Base-by-base conservation (phyloP, 2,888 invertebrate species). In the Eupsilia transversa region DNA sequence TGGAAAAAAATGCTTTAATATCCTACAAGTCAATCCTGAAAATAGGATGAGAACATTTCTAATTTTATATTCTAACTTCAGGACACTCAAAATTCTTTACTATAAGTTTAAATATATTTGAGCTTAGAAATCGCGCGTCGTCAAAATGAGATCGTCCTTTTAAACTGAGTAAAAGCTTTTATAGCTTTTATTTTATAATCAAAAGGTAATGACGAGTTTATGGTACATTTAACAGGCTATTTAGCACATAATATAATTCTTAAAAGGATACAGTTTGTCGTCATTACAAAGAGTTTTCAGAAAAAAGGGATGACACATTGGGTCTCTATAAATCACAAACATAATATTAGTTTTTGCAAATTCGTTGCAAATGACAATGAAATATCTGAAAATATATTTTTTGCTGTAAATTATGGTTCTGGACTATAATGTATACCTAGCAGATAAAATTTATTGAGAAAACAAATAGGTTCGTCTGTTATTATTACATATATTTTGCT, bases 291-390 rank as follows among this genome's bases (percentile, higher is more conserved):
- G 52, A 60, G 43, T 35, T 56, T 27, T 27, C 33, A 33, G 41
- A 68, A 80, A 75, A 77, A 84, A 68, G 27, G 64, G 52, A 67
- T 65, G 74, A 72, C 78, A 64, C 64, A 60, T 69, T 81, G 64
- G 52, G 60, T n/a, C 38, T 33, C 30, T 30, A 80, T 84, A 85
- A 82, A 86, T 86, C 77, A 84, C 52, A 74, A 82, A 69, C 52
- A 72, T 70, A 63, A 64, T 79, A 70, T 64, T 65, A 63, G 77
- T 74, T 80, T 85, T 74, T 70, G 66, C 74, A 59, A 54, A 68
- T 79, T 79, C n/a, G 41, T 63, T 75, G 56, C 27, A 74, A 56
- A 43, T 81, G 49, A 74, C 56, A 43, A 2, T 52, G n/a, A 52
- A 23, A 52, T 49, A 49, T 49, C 49, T n/a, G 7, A 49, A 80